Conservation (phyloP, 2,888 invertebrate species). For the Mesorhabditis sp. region DNA sequence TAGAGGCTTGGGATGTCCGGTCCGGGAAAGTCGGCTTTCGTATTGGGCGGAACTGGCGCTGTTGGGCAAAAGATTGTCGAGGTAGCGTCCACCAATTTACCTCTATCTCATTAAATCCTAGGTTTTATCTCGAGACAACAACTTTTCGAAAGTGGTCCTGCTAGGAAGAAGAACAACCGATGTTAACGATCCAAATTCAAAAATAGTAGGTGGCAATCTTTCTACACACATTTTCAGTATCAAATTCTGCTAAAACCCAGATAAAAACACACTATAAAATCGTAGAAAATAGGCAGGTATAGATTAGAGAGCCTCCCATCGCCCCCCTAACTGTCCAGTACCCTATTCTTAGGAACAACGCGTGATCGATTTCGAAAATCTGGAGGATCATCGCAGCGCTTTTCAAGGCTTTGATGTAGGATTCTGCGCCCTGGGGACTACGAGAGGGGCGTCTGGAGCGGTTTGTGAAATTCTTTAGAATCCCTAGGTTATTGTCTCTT, state of each 20-base stretch:
- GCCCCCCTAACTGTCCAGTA: too few species aligned
- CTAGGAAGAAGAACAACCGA: not conserved
- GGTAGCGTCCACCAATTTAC: not conserved
- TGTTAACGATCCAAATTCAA: too few species aligned
- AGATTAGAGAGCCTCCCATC: too few species aligned
- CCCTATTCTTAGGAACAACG: slow-evolving; percentile 58
- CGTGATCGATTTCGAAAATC: slow-evolving; percentile 63
- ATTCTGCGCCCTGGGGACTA: slow-evolving; percentile 64
- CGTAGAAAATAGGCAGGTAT: too few species aligned
- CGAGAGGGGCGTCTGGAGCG: slow-evolving; percentile 61
- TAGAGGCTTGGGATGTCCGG: too few species aligned
- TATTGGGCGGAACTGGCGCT: too few species aligned
- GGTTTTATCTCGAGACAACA: slow-evolving; percentile 2
- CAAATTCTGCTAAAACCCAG: too few species aligned
- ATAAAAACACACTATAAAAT: too few species aligned
- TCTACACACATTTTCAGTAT: too few species aligned
- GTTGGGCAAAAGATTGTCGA: too few species aligned
- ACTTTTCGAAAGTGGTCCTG: slow-evolving; percentile 4
- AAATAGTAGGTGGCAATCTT: too few species aligned
- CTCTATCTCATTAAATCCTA: not conserved
- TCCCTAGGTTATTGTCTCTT: not conserved
- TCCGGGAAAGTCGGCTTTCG: too few species aligned
- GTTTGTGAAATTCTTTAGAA: slow-evolving; percentile 38
- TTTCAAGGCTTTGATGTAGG: slow-evolving; percentile 62
- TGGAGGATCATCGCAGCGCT: slow-evolving; percentile 59